Percentiles rank a stretch among this genome's conserved stretches.
These are phyloP conservation scores for Trichechus manatus DNA, from an alignment of 2,113 vertebrate genomes.

Conservation along the genomic window DNA sequence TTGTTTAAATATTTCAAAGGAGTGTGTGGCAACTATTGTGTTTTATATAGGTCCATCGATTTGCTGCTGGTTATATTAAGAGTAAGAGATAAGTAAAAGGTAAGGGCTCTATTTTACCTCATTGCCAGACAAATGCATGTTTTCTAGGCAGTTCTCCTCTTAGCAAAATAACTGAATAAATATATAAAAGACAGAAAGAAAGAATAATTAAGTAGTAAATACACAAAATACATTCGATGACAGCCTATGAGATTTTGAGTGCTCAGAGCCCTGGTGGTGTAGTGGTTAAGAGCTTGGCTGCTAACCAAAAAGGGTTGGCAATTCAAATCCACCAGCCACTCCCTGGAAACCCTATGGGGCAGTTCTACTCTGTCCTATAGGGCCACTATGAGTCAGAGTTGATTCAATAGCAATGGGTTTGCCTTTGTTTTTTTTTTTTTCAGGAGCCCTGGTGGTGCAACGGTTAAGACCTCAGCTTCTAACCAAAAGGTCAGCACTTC, in stretches of 20 bases:
- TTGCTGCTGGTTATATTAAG: neutral
- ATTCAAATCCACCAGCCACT: too few species aligned
- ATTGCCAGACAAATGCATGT: neutral
- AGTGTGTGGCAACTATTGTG: neutral
- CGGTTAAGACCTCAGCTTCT: too few species aligned
- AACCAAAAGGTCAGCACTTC: too few species aligned
- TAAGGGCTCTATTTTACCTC: neutral
- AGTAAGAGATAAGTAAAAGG: slow-evolving; percentile 41
- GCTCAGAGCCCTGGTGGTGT: too few species aligned
- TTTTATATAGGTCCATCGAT: neutral
- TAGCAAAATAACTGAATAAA: slow-evolving; percentile 31
- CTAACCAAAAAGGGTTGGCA: too few species aligned
- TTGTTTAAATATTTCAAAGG: slow-evolving; percentile 34
- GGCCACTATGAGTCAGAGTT: too few species aligned
- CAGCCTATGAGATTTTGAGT: neutral
- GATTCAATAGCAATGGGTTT: too few species aligned
- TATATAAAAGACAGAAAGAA: neutral
- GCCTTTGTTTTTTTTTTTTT: too few species aligned
- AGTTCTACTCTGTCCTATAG: too few species aligned
- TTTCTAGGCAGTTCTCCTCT: neutral
- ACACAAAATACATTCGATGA: neutral
- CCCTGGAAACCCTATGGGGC: too few species aligned
- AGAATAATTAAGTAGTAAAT: slow-evolving; percentile 16
- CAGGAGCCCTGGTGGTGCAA: too few species aligned
- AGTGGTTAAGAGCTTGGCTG: too few species aligned